Conservation (phyloP, 1,140 invertebrate species). For the Tetragnatha versicolor region DNA sequence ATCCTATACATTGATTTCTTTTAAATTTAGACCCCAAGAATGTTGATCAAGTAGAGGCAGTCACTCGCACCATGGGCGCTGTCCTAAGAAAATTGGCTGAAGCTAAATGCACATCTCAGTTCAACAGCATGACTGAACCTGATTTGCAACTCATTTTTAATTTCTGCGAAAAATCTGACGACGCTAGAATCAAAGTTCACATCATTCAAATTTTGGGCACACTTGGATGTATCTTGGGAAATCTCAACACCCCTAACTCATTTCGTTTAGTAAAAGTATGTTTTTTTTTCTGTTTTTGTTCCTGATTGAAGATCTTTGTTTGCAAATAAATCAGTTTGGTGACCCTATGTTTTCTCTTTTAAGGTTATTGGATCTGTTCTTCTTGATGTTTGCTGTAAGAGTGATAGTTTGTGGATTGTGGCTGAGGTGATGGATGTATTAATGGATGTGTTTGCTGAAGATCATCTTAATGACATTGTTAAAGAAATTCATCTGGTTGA, state of each 20-base stretch:
- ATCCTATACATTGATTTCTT: too few species aligned
- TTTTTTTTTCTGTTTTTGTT: neutral
- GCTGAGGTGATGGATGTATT: constrained; percentile 78
- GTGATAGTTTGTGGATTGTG: constrained; percentile 72
- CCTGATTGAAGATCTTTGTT: neutral
- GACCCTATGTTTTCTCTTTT: neutral
- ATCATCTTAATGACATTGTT: constrained; percentile 74
- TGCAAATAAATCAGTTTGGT: too few species aligned
- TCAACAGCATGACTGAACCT: constrained; percentile 46
- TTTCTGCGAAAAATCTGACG: constrained; percentile 68
- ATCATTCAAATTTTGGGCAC: constrained; percentile 71
- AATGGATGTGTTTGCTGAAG: constrained; percentile 80
- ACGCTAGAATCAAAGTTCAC: constrained; percentile 72
- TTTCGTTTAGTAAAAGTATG: constrained; percentile 20
- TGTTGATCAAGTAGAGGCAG: constrained; percentile 70
- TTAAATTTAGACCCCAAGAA: constrained; percentile 62
- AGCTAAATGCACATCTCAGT: constrained; percentile 58
- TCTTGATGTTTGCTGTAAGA: constrained; percentile 65
- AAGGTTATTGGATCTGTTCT: constrained; percentile 62
- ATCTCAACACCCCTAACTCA: neutral
- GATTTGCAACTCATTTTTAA: constrained; percentile 69
- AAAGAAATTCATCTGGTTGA: constrained; percentile 71
- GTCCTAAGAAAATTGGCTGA: constrained; percentile 66
- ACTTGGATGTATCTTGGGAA: constrained; percentile 18
- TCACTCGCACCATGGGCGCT: constrained; percentile 73